Conservation (phyloP, 2,888 invertebrate species). For the Limnephilus auricula region DNA sequence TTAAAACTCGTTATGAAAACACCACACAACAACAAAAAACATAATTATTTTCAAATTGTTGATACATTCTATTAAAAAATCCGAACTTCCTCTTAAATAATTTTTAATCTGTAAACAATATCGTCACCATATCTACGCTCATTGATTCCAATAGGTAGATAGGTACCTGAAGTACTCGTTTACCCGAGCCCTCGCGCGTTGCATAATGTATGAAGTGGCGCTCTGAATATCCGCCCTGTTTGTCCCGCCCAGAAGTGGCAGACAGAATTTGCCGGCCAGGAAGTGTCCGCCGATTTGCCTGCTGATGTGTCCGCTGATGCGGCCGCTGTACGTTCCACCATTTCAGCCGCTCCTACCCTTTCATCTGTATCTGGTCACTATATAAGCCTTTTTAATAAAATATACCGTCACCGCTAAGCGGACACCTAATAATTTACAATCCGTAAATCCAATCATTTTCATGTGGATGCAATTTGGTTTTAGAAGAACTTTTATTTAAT, state of each 20-base stretch:
- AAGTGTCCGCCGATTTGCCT: not conserved
- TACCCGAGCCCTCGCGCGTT: not conserved
- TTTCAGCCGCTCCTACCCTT: not conserved
- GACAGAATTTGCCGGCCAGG: not conserved
- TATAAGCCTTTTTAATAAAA: not conserved
- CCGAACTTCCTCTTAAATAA: not conserved
- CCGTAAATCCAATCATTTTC: not conserved
- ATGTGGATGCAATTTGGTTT: too few relatives aligned
- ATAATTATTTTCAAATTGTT: too few relatives aligned
- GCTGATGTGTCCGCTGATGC: not conserved
- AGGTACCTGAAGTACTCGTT: not conserved
- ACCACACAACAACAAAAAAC: too few relatives aligned
- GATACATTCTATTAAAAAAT: too few relatives aligned
- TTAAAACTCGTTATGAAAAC: too few relatives aligned
- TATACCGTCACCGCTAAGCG: not conserved
- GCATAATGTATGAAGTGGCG: conserved; percentile 19
- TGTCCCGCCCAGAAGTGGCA: not conserved
- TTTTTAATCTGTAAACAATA: not conserved
- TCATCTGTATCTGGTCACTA: not conserved
- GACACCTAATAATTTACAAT: not conserved
- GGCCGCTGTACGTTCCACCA: not conserved
- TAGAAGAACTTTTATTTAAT: too few relatives aligned
- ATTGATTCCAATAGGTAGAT: not conserved
- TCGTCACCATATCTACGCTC: not conserved
- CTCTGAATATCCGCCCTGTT: not conserved